Evolutionary conservation across 2,113 vertebrate genomes (phyloP).

Genomic region (Thomomys bottae): DNA sequence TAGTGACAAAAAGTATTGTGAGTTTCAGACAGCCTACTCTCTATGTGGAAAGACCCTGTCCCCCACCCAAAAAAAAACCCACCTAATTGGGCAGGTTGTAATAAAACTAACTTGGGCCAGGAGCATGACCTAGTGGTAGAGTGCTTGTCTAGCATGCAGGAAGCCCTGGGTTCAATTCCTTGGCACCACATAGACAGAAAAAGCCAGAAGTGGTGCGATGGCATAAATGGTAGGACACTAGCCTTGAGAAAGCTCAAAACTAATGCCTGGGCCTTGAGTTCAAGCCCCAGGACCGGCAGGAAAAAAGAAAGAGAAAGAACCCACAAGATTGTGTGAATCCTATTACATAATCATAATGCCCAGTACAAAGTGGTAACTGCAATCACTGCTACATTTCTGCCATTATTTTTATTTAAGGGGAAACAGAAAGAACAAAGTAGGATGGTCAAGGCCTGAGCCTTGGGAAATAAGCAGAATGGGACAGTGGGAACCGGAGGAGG

Average conservation of each 20-base stretch:
- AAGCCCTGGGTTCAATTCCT: no score
- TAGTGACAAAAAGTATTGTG: neutral
- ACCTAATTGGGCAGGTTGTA: no score
- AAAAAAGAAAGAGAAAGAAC: no score
- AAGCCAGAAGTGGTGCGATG: no score
- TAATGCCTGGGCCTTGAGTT: no score
- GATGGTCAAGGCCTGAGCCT: neutral
- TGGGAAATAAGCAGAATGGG: slow-evolving; percentile 20
- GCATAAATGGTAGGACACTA: no score
- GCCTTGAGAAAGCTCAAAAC: no score
- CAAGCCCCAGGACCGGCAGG: no score
- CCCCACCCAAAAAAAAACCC: no score
- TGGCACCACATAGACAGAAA: no score
- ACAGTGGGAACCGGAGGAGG: neutral
- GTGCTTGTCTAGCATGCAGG: no score
- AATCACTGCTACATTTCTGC: neutral
- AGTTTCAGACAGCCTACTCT: neutral
- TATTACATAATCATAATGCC: slow-evolving; percentile 24
- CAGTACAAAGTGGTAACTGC: neutral
- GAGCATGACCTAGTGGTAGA: no score
- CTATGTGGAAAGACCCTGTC: neutral
- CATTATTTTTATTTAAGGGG: slow-evolving; percentile 50
- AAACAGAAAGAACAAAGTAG: slow-evolving; percentile 27
- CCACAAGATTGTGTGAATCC: neutral
- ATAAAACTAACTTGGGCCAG: neutral